Evolutionary conservation across 30 jellyfish, hydroid and myxozoan genomes (phyloP).

Genomic region (Aurelia aurita): DNA sequence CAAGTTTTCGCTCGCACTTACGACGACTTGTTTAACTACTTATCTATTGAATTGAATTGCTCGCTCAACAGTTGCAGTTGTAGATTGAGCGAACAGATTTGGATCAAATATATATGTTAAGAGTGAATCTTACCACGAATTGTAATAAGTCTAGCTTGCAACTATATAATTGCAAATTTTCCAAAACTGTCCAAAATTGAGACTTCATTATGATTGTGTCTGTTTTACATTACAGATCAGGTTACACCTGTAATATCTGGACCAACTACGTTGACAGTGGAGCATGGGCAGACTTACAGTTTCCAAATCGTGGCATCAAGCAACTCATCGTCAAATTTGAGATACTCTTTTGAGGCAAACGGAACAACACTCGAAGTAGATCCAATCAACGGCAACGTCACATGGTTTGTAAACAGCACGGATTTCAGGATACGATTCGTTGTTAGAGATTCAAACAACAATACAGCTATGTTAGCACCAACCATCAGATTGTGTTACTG

Average conservation of each 20-base stretch:
- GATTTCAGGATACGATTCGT: conserved; percentile 27
- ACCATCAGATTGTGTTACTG: conserved; percentile 61
- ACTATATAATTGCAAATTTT: no score
- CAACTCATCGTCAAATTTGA: conserved; percentile 9
- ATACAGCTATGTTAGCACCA: conserved; percentile 50
- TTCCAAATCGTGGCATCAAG: conserved; percentile 53
- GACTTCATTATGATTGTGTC: no score
- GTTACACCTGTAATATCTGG: conserved; percentile 67
- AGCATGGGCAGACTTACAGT: conserved; percentile 5
- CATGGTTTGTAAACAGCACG: conserved; percentile 54
- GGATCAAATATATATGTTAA: no score
- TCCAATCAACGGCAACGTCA: conserved; percentile 41
- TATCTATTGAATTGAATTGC: no score
- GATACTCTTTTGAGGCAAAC: conserved; percentile 40
- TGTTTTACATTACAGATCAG: conserved; percentile 21
- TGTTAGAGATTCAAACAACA: conserved; percentile 34
- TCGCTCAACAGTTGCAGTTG: no score
- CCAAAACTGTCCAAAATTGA: no score
- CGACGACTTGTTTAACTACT: no score
- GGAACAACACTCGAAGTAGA: conserved; percentile 58
- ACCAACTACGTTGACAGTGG: conserved; percentile 46
- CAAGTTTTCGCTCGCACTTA: no score
- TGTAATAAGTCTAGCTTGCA: no score
- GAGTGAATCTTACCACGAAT: no score
- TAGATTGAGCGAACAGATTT: no score